These are phyloP conservation scores for Diabrotica virgifera DNA, from an alignment of 1,140 invertebrate genomes.

Conservation along the genomic window DNA sequence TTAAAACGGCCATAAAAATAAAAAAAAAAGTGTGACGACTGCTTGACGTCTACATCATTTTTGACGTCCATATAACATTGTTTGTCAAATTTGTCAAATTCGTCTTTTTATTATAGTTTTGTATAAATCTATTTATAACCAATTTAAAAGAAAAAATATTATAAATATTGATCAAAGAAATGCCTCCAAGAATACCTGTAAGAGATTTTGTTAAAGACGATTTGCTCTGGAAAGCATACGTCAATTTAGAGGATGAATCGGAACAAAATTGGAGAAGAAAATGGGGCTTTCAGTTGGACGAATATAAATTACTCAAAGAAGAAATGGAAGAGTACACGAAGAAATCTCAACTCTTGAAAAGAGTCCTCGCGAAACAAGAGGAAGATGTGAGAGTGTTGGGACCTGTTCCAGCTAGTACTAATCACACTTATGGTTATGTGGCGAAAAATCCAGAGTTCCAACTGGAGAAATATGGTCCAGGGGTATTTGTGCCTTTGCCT, in stretches of 20 bases:
- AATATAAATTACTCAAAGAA: slow-evolving; percentile 22
- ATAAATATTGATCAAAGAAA: background rate
- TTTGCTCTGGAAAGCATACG: slow-evolving; percentile 28
- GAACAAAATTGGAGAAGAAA: slow-evolving; percentile 23
- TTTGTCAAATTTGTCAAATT: no score
- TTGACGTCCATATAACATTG: no score
- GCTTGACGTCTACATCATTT: no score
- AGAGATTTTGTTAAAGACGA: slow-evolving; percentile 24
- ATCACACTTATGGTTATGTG: slow-evolving; percentile 37
- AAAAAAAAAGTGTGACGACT: no score
- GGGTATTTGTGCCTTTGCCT: slow-evolving; percentile 23
- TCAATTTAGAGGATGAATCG: slow-evolving; percentile 24
- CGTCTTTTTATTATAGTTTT: no score
- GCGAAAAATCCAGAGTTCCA: slow-evolving; percentile 28
- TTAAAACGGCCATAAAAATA: no score
- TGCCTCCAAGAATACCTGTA: slow-evolving; percentile 20
- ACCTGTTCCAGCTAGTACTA: slow-evolving; percentile 29
- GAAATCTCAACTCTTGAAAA: slow-evolving; percentile 16
- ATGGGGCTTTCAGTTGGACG: slow-evolving; percentile 29
- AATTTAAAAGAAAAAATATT: no score
- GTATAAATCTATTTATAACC: no score
- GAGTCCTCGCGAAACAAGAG: slow-evolving; percentile 17
- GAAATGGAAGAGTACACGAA: slow-evolving; percentile 11
- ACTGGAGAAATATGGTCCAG: slow-evolving; percentile 32
- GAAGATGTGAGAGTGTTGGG: slow-evolving; percentile 20